phyloP scores from a whole-genome alignment of 1,140 invertebrate species.

The Pararge aegeria region DNA sequence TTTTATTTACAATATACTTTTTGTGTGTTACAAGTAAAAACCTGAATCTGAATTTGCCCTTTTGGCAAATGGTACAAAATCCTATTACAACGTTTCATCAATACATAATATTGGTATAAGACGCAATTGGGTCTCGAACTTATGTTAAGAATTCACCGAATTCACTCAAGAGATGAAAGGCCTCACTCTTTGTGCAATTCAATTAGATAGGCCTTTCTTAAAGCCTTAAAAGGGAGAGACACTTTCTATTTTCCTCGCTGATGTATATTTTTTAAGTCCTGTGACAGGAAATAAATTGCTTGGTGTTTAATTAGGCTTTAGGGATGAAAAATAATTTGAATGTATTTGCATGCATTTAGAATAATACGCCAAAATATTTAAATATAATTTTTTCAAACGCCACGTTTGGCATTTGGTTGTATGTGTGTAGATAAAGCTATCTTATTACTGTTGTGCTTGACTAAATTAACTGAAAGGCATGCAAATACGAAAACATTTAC shows the following conservation, averaged over 20 bases:
- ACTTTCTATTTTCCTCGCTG: neutral
- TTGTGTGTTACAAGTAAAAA: no score
- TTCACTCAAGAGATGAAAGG: conserved; percentile 19
- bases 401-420: no score
- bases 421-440: no score
- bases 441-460: no score
- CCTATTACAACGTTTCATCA: conserved; percentile 1
- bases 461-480: no score
- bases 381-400: no score
- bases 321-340: neutral
- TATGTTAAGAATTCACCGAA: conserved; percentile 10
- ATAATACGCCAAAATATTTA: neutral
- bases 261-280: neutral
- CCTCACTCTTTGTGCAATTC: conserved; percentile 11
- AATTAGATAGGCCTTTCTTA: conserved; percentile 18
- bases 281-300: neutral
- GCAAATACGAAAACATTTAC: no score
- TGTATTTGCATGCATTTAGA: neutral
- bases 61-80: neutral
- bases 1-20: no score
- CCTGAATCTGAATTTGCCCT: neutral
- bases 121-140: conserved; percentile 9
- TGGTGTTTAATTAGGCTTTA: neutral
- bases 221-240: conserved; percentile 2
- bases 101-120: conserved; percentile 7